Percentiles rank a stretch among this genome's conserved stretches.
Evolutionary conservation across 2,797 vertebrate genomes (phyloP).

Genomic region (Steatocranus sp.): DNA sequence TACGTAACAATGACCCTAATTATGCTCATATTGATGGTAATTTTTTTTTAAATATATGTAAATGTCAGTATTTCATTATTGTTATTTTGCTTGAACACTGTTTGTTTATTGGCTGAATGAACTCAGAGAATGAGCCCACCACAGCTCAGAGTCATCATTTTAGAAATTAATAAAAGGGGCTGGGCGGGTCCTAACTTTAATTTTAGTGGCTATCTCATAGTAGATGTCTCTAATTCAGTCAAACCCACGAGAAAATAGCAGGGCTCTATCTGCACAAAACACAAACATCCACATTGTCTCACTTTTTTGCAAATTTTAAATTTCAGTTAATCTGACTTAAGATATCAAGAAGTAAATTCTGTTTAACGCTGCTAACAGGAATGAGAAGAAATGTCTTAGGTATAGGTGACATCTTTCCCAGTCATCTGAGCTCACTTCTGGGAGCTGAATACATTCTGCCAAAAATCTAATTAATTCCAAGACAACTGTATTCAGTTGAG

Average conservation of each 20-base stretch:
- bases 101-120: constrained; percentile 20
- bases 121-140: background rate
- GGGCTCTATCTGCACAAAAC: background rate
- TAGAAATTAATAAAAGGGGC: background rate
- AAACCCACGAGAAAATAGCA: background rate
- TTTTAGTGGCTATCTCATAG: background rate
- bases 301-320: background rate
- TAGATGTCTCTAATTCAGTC: background rate
- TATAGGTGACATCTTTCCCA: background rate
- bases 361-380: background rate
- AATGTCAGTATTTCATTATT: background rate
- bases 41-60: fast-evolving
- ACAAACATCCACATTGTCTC: background rate
- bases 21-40: background rate
- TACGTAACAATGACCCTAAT: background rate
- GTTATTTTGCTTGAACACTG: constrained; percentile 6
- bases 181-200: background rate
- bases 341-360: background rate
- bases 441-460: constrained; percentile 9
- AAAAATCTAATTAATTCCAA: constrained; percentile 40
- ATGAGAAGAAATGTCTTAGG: background rate
- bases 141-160: background rate
- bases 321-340: background rate
- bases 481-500: constrained; percentile 46
- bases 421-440: background rate